Evolutionary conservation across 2,888 invertebrate genomes (phyloP).

Genomic region (Priocnemis perturbator): DNA sequence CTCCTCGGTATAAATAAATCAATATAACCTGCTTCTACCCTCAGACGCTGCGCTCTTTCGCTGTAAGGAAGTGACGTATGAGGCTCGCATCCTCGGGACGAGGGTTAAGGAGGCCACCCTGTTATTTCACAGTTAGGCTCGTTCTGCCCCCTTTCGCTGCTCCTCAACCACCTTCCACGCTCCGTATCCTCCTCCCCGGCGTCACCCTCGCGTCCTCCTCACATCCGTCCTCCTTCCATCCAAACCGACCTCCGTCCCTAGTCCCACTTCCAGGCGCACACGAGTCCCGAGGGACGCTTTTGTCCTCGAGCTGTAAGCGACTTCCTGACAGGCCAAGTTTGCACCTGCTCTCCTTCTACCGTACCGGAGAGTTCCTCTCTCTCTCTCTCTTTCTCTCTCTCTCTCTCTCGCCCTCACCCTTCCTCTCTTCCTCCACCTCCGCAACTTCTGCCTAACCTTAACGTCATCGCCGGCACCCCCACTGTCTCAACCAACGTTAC

Average conservation of each 20-base stretch:
- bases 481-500: constrained; percentile 50
- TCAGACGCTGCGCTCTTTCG: constrained; percentile 57
- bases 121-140: constrained; percentile 74
- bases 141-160: constrained; percentile 49
- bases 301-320: constrained; percentile 75
- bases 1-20: constrained; percentile 72
- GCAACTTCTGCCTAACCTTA: constrained; percentile 58
- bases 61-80: constrained; percentile 70
- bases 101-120: constrained; percentile 66
- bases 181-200: constrained; percentile 47
- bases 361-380: constrained; percentile 37
- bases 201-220: constrained; percentile 37
- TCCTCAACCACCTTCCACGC: constrained; percentile 44
- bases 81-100: constrained; percentile 60
- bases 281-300: constrained; percentile 73
- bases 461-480: constrained; percentile 37
- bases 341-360: constrained; percentile 72
- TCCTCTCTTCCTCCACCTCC: constrained; percentile 26
- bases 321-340: constrained; percentile 75
- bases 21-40: constrained; percentile 68
- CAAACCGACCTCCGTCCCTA: constrained; percentile 46
- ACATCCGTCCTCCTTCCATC: constrained; percentile 42
- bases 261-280: constrained; percentile 60
- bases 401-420: neutral
- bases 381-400: constrained; percentile 22